phyloP scores from a whole-genome alignment of 1,140 invertebrate species.

The Zeugodacus cucurbitae region DNA sequence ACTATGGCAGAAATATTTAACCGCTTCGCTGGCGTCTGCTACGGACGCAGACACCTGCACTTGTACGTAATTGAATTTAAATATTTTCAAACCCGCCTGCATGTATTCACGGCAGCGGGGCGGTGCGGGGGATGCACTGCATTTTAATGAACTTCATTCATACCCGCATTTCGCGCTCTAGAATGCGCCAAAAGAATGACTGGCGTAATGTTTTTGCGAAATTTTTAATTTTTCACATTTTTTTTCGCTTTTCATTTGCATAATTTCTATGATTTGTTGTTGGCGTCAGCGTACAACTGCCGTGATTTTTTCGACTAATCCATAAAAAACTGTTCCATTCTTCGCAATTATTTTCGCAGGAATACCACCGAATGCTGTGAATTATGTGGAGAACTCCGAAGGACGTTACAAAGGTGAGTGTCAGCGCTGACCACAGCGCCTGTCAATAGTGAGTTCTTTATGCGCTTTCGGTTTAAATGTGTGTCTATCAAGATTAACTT shows the following conservation, averaged over 20 bases:
- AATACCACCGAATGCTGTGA: constrained; percentile 64
- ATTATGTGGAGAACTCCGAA: constrained; percentile 62
- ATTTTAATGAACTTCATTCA: constrained; percentile 36
- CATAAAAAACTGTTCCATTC: neutral
- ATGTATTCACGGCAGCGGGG: neutral
- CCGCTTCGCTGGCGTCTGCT: neutral
- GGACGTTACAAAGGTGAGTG: constrained; percentile 61
- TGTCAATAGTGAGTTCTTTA: neutral
- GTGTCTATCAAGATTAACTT: neutral
- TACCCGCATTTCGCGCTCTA: neutral
- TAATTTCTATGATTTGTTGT: constrained; percentile 34
- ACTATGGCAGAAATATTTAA: neutral
- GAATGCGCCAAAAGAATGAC: neutral
- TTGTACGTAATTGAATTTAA: constrained; percentile 37
- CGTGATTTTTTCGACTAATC: constrained; percentile 23
- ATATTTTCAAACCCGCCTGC: neutral
- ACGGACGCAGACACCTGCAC: neutral
- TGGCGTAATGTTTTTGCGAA: neutral
- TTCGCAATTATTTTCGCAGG: constrained; percentile 46
- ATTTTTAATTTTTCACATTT: neutral
- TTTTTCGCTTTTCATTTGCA: constrained; percentile 6
- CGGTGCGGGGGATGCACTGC: neutral
- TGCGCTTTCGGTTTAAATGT: neutral
- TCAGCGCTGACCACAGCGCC: constrained; percentile 11
- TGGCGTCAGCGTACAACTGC: neutral